These are phyloP conservation scores for Microctonus hyperodae DNA, from an alignment of 2,888 invertebrate genomes.

Conservation along the genomic window DNA sequence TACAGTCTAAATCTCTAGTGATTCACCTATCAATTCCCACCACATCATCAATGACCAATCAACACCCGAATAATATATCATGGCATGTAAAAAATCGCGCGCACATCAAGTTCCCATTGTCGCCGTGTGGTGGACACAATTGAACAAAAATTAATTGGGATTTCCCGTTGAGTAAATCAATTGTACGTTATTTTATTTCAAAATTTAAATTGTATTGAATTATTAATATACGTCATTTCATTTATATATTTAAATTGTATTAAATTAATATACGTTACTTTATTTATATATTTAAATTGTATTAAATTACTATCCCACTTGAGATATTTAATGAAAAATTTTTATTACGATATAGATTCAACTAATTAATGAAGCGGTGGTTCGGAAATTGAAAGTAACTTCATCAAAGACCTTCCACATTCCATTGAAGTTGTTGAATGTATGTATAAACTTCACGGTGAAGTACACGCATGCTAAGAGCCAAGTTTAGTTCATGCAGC, in stretches of 20 bases:
- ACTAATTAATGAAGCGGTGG: neutral
- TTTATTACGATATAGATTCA: neutral
- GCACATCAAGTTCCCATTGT: neutral
- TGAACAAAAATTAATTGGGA: neutral
- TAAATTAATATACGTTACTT: too few relatives aligned
- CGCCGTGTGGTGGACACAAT: neutral
- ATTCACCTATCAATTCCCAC: neutral
- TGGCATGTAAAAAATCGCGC: neutral
- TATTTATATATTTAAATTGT: too few relatives aligned
- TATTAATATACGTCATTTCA: too few relatives aligned
- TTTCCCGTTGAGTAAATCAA: neutral
- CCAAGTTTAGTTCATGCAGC: neutral
- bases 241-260: too few relatives aligned
- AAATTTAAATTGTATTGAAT: too few relatives aligned
- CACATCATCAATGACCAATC: neutral
- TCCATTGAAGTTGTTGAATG: neutral
- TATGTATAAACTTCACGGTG: neutral
- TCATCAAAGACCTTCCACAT: neutral
- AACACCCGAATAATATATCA: neutral
- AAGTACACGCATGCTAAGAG: neutral
- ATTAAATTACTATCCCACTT: too few relatives aligned
- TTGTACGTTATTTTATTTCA: too few relatives aligned
- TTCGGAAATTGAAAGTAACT: neutral
- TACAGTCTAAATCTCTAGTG: neutral
- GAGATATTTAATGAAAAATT: too few relatives aligned